Evolutionary conservation across 2,797 vertebrate species (phyloP).

Genomic region (Notamacropus eugenii): DNA sequence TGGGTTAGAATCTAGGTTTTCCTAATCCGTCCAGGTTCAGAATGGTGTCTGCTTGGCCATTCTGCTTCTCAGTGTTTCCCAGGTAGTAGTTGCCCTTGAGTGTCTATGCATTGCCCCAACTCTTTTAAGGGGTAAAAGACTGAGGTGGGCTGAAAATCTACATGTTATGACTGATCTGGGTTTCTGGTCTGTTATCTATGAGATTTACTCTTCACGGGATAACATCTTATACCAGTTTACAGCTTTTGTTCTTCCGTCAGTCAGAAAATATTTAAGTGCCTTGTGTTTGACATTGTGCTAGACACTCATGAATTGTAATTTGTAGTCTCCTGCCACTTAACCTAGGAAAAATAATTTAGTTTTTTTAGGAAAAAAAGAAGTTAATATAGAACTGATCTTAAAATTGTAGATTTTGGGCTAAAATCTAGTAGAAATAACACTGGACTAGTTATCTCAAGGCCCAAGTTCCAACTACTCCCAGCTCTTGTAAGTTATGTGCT

Average conservation of each 20-base stretch:
- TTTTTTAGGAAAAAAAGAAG: too few relatives aligned
- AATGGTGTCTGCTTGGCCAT: background rate
- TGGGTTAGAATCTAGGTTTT: background rate
- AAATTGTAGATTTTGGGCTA: background rate
- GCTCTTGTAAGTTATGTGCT: background rate
- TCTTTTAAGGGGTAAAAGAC: background rate
- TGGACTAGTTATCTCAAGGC: background rate
- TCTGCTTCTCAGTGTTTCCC: background rate
- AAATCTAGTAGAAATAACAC: background rate
- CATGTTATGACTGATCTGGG: background rate
- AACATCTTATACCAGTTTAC: background rate
- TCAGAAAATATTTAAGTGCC: background rate
- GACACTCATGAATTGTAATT: background rate
- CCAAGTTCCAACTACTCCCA: background rate
- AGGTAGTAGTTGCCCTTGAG: background rate
- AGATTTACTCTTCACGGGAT: background rate
- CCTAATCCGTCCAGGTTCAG: background rate
- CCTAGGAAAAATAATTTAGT: background rate
- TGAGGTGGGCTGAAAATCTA: background rate
- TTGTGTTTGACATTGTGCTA: background rate
- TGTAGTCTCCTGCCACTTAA: background rate
- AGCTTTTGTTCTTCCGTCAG: background rate
- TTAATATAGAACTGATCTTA: background rate
- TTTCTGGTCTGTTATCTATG: background rate
- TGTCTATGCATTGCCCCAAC: background rate